Conservation (phyloP, 2,888 invertebrate species). For the Cinara cedri region DNA sequence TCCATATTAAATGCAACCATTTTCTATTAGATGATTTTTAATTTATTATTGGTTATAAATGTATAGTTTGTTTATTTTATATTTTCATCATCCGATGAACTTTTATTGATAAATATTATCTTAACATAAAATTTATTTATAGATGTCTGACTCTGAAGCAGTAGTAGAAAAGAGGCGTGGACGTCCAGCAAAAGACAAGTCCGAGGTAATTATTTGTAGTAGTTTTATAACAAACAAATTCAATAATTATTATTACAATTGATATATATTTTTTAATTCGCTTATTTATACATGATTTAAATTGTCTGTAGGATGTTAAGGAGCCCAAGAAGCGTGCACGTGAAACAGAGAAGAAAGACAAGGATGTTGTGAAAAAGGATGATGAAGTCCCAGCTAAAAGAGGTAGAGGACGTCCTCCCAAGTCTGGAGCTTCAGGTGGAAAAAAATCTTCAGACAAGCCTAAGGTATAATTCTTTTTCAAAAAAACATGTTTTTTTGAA, state of each 20-base stretch:
- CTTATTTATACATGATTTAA: not conserved
- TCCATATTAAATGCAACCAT: no score
- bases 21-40: no score
- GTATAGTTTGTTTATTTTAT: no score
- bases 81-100: no score
- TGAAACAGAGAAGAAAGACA: conserved; percentile 59
- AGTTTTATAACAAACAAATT: not conserved
- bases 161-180: conserved; percentile 53
- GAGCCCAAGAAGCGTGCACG: conserved; percentile 47
- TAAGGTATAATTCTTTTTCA: conserved; percentile 61
- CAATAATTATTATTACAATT: not conserved
- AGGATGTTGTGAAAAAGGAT: conserved; percentile 59
- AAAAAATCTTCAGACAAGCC: conserved; percentile 64
- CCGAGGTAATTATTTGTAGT: conserved; percentile 40
- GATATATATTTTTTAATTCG: no score
- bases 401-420: conserved; percentile 65
- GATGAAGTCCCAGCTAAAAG: conserved; percentile 65
- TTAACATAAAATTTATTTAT: not conserved
- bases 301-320: conserved; percentile 30
- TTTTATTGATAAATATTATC: no score
- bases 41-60: no score
- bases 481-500: not conserved
- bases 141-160: conserved; percentile 54
- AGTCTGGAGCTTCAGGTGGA: conserved; percentile 66
- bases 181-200: conserved; percentile 48